Evolutionary conservation across 2,113 vertebrate species (phyloP).

Genomic region (Periophthalmus modestus): DNA sequence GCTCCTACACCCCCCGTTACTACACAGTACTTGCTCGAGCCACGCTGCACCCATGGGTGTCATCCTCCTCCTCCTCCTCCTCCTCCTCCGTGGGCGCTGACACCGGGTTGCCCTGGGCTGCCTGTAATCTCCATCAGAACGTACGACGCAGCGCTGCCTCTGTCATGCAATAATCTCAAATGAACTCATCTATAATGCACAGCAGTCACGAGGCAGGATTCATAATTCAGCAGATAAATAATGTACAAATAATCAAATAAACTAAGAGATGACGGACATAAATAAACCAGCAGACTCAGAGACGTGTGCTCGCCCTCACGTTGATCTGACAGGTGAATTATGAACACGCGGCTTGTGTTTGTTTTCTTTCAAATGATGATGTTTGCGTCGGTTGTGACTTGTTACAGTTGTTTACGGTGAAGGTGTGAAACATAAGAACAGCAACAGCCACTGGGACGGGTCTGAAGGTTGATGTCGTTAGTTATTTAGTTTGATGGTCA

Average conservation of each 20-base stretch:
- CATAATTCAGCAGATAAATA: conserved; percentile 99
- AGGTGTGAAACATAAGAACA: not conserved
- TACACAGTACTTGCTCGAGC: not conserved
- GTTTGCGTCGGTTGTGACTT: not conserved
- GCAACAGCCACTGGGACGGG: too few relatives aligned
- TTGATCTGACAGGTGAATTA: not conserved
- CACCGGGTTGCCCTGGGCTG: conserved; percentile 66
- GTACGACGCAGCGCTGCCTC: conserved; percentile 91
- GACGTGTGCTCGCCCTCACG: conserved; percentile 8
- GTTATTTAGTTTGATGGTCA: too few relatives aligned
- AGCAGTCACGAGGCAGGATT: conserved; percentile 97
- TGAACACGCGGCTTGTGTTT: not conserved
- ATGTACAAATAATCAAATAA: conserved; percentile 99
- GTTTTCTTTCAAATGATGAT: not conserved
- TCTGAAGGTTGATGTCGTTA: too few relatives aligned
- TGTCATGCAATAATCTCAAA: conserved; percentile 99
- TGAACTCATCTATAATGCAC: conserved; percentile 99
- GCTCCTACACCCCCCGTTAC: too few relatives aligned
- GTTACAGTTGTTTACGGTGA: not conserved
- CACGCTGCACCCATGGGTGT: not conserved
- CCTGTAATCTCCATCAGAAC: conserved; percentile 91
- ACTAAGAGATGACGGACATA: conserved; percentile 98
- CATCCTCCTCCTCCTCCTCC: too few relatives aligned
- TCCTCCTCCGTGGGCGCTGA: conserved; percentile 32
- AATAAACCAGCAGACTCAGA: conserved; percentile 91